Conservation (phyloP, 2,888 invertebrate species). For the Nysson spinosus region DNA sequence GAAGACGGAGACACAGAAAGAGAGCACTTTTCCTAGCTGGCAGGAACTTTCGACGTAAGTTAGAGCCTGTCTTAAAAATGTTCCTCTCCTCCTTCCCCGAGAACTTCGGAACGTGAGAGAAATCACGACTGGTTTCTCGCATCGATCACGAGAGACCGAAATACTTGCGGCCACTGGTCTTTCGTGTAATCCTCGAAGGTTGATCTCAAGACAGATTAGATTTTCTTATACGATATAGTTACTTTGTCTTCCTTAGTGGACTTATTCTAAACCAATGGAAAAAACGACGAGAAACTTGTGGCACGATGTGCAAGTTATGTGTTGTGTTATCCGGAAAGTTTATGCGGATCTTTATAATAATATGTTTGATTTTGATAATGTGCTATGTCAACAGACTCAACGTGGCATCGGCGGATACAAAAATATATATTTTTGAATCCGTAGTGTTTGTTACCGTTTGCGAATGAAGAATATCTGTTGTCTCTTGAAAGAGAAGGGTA, state of each 20-base stretch:
- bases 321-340: too few species aligned
- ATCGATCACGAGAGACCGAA: slow-evolving; percentile 36
- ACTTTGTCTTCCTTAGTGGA: too few species aligned
- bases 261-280: too few species aligned
- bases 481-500: slow-evolving; percentile 20
- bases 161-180: slow-evolving; percentile 18
- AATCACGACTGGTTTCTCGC: slow-evolving; percentile 44
- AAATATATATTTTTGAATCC: too few species aligned
- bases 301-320: too few species aligned
- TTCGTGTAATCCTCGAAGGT: slow-evolving; percentile 24
- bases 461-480: slow-evolving; percentile 34
- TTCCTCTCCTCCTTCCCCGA: slow-evolving; percentile 26
- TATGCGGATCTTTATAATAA: too few species aligned
- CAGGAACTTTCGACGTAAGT: slow-evolving; percentile 58
- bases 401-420: too few species aligned
- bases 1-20: slow-evolving; percentile 18
- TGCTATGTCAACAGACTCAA: too few species aligned
- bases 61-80: slow-evolving; percentile 53
- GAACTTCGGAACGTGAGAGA: slow-evolving; percentile 56
- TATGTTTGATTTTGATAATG: too few species aligned
- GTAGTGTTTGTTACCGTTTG: not conserved
- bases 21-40: slow-evolving; percentile 34
- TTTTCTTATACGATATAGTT: too few species aligned
- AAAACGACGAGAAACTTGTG: too few species aligned
- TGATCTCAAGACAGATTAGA: slow-evolving; percentile 8